A percentile compares a stretch with the other conserved stretches of the same genome.
phyloP scores from a whole-genome alignment of 2,888 invertebrate genomes.

The Mayetiola destructor region DNA sequence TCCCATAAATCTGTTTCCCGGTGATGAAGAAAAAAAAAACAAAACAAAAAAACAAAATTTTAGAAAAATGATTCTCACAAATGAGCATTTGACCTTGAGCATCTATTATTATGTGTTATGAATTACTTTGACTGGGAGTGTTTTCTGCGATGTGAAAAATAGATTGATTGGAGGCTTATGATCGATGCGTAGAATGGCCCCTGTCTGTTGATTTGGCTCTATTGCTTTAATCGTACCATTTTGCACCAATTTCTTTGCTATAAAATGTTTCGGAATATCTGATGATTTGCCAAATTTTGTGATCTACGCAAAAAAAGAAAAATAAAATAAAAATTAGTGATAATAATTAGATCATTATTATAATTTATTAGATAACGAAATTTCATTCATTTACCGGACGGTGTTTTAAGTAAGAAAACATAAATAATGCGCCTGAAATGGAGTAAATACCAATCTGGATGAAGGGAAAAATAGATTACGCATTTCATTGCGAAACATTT shows the following conservation, averaged over 20 bases:
- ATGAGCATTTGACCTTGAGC: too few species aligned
- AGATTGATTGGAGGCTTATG: constrained; percentile 43
- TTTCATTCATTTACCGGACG: constrained; percentile 42
- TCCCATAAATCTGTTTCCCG: constrained; percentile 25
- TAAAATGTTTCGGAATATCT: constrained; percentile 43
- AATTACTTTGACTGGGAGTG: constrained; percentile 38
- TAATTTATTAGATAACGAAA: too few species aligned
- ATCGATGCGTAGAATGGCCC: constrained; percentile 38
- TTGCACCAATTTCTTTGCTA: constrained; percentile 38
- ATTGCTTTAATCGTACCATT: constrained; percentile 39
- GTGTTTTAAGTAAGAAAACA: constrained; percentile 42
- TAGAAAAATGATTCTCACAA: background rate
- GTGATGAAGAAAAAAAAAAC: too few species aligned
- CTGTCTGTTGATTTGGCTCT: constrained; percentile 37
- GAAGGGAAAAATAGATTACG: constrained; percentile 17
- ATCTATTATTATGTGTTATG: background rate
- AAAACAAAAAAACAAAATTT: constrained; percentile 19
- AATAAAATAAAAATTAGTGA: constrained; percentile 18
- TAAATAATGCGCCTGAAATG: constrained; percentile 41
- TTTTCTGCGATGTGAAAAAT: constrained; percentile 28
- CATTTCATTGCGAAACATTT: background rate
- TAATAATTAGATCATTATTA: constrained; percentile 16
- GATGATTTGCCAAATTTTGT: constrained; percentile 45
- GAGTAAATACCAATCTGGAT: constrained; percentile 43
- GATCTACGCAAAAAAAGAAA: constrained; percentile 33